Conservation (phyloP, 1,140 invertebrate species). For the Drosophila seguyi region DNA sequence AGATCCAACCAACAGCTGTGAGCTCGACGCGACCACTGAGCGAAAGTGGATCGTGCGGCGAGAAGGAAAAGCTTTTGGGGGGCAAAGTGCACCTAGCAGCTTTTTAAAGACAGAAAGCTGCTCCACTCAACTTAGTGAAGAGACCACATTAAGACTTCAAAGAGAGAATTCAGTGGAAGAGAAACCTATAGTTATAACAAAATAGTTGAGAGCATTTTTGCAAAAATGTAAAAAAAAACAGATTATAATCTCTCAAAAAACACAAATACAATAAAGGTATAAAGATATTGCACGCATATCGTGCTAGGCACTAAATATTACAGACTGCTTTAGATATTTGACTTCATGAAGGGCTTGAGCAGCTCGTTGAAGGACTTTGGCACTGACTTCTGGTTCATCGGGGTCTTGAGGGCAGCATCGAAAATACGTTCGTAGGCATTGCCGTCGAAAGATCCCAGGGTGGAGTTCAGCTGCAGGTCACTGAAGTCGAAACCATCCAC, state of each 20-base stretch:
- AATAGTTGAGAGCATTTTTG: constrained; percentile 16
- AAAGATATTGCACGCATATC: background rate
- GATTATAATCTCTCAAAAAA: background rate
- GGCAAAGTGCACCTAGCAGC: constrained; percentile 54
- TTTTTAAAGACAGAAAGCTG: constrained; percentile 16
- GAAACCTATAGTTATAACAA: constrained; percentile 5
- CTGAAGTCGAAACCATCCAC: constrained; percentile 96
- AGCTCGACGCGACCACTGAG: constrained; percentile 49
- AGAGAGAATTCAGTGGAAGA: background rate
- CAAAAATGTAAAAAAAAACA: constrained; percentile 6
- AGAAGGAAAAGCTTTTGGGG: constrained; percentile 43
- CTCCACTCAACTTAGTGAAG: background rate
- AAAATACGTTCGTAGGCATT: constrained; percentile 95
- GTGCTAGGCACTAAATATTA: constrained; percentile 6
- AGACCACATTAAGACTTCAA: background rate
- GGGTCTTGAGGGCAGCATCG: constrained; percentile 92
- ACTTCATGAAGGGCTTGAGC: constrained; percentile 91
- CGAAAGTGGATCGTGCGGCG: background rate
- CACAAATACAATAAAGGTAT: background rate
- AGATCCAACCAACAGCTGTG: constrained; percentile 32
- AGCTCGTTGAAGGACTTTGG: constrained; percentile 90
- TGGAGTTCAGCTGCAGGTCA: no score
- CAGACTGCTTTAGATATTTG: constrained; percentile 86
- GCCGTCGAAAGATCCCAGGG: no score
- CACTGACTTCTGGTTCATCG: constrained; percentile 92